Conservation (phyloP, 2,888 invertebrate species). For the Nomada ferruginata region DNA sequence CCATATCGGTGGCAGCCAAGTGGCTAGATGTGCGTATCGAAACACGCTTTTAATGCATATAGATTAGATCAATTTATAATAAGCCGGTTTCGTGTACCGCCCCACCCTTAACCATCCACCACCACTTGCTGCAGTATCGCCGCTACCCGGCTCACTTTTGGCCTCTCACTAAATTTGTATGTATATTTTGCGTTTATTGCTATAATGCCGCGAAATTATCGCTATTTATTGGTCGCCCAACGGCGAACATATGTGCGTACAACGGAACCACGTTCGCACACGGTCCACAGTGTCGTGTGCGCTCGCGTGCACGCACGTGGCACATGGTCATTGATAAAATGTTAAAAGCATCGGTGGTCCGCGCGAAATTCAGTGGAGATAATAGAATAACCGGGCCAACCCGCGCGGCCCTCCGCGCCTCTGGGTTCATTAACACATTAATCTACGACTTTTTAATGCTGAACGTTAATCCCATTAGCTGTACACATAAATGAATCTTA, state of each 20-base stretch:
- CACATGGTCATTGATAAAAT: slow-evolving; percentile 64
- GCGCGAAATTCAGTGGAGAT: slow-evolving; percentile 64
- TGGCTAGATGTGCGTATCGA: slow-evolving; percentile 74
- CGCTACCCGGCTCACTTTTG: slow-evolving; percentile 64
- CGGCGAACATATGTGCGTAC: slow-evolving; percentile 67
- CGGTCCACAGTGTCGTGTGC: background rate
- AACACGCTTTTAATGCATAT: slow-evolving; percentile 82
- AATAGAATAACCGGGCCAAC: slow-evolving; percentile 64
- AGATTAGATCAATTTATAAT: slow-evolving; percentile 83
- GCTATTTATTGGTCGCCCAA: slow-evolving; percentile 79
- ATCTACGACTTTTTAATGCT: slow-evolving; percentile 50
- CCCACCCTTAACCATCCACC: slow-evolving; percentile 8
- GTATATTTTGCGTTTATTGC: slow-evolving; percentile 81
- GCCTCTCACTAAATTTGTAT: slow-evolving; percentile 78
- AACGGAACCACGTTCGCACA: slow-evolving; percentile 31
- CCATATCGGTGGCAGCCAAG: slow-evolving; percentile 78
- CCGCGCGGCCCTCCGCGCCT: slow-evolving; percentile 7
- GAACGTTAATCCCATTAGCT: slow-evolving; percentile 51
- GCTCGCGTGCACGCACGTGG: slow-evolving; percentile 42
- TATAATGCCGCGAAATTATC: slow-evolving; percentile 79
- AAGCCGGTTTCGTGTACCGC: slow-evolving; percentile 77
- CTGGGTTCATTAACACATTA: slow-evolving; percentile 60
- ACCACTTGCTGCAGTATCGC: slow-evolving; percentile 21
- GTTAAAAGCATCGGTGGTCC: slow-evolving; percentile 62
- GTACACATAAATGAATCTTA: slow-evolving; percentile 56